phyloP scores from a whole-genome alignment of 1,140 invertebrate species.

The Diorhabda sublineata region DNA sequence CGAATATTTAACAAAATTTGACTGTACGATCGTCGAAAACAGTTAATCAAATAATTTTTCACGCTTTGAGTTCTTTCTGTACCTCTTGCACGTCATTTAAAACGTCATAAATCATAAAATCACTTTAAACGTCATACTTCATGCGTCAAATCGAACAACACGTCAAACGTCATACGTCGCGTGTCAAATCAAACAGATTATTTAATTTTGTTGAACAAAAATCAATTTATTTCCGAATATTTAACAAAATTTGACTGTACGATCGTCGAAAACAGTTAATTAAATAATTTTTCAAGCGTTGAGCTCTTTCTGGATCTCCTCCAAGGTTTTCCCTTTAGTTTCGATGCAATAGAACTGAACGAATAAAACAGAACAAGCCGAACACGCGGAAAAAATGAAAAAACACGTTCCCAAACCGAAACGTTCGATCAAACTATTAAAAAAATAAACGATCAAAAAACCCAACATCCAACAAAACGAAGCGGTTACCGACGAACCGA shows the following conservation, averaged over 20 bases:
- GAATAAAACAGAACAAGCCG: slow-evolving; percentile 55
- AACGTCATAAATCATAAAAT: no score
- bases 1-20: no score
- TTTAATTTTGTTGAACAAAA: no score
- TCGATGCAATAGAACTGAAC: slow-evolving; percentile 47
- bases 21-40: no score
- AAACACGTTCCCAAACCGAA: slow-evolving; percentile 68
- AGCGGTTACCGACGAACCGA: slow-evolving; percentile 68
- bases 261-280: slow-evolving; percentile 14
- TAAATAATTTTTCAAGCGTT: slow-evolving; percentile 15
- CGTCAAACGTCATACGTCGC: no score
- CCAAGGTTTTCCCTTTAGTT: slow-evolving; percentile 32
- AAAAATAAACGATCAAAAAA: slow-evolving; percentile 78
- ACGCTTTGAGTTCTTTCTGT: no score
- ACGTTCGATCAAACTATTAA: slow-evolving; percentile 54
- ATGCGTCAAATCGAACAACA: no score
- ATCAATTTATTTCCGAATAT: no score
- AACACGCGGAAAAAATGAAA: slow-evolving; percentile 72
- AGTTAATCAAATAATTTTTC: no score
- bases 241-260: background rate
- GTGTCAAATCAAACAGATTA: no score
- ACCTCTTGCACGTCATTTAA: no score
- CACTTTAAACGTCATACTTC: no score
- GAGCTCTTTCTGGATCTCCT: slow-evolving; percentile 27
- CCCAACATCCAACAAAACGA: slow-evolving; percentile 72